Base-by-base conservation (phyloP, 1,140 invertebrate species). In the Lasaia peninsularis region DNA sequence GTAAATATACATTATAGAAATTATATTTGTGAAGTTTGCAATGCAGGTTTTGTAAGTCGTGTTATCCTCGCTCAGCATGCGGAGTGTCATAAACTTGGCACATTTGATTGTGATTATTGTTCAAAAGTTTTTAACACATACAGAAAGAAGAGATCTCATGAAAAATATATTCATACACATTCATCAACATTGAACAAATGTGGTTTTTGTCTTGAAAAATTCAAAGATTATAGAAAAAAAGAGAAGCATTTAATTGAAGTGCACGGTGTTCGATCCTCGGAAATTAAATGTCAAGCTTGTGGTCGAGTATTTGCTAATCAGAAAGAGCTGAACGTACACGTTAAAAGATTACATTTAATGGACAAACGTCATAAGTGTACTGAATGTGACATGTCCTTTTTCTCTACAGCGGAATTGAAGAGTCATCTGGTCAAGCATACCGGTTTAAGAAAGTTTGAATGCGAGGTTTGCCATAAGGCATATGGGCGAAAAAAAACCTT, bases 401-500 rank as follows among this genome's bases (percentile, higher is more conserved):
- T 71, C 18, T 66, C 59, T 0, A 56, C 55, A 8, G 50, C 62
- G 0, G 66, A 76, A 16, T 37, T 85, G 33, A 70, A 63, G 44
- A 69, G 62, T 28, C 79, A 82, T 37, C 53, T 67, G 49, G 59
- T 75, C 3, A 73, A 71, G 40, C 80, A 80, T 33, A 73, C 67
- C 0, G 71, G 73, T 0, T 40, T 53, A 10, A 63, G 59, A 31
- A 60, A 64, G n/a, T 75, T 65, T 55, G 49, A 71, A 16, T 86
- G 83, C 52, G 68, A 78, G 10, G 62, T 73, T 4, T 87, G 90
- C 40, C 73, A 83, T 10, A 91, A 90, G 48, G 74, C 76, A 14
- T 91, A 87, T 28, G 58, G 70, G 0, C 86, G 88, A 11, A 87
- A 80, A 37, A 88, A 78, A 32, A 90, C 87, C 0, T 24, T 91